A percentile compares a stretch with the other conserved stretches of the same genome.
phyloP scores from a whole-genome alignment of 2,888 invertebrate genomes.

The Rhamphomyia laevipes region DNA sequence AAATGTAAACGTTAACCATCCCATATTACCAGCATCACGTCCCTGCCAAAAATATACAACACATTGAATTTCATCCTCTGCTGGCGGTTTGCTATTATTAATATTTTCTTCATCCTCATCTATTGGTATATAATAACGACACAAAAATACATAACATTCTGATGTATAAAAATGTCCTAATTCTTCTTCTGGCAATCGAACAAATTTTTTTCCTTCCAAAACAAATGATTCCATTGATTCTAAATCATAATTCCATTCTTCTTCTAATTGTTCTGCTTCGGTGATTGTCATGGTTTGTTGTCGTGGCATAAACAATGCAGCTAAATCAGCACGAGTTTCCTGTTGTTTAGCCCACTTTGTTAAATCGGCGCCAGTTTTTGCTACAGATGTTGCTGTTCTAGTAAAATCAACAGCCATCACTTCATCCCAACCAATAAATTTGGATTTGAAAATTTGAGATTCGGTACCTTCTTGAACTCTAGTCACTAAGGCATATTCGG shows the following conservation, averaged over 20 bases:
- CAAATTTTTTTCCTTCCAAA: conserved; percentile 92
- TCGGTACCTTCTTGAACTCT: conserved; percentile 87
- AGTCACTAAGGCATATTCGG: conserved; percentile 77
- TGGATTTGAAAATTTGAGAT: conserved; percentile 89
- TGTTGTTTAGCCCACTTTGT: conserved; percentile 83
- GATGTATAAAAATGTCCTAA: conserved; percentile 80
- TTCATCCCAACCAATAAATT: conserved; percentile 97
- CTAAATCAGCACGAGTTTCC: conserved; percentile 85
- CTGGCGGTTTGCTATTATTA: conserved; percentile 26
- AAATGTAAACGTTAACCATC: conserved; percentile 98
- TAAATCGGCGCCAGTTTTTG: conserved; percentile 90
- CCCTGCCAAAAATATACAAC: conserved; percentile 99
- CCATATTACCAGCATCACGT: conserved; percentile 94
- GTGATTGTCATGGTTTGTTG: conserved; percentile 75
- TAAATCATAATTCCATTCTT: conserved; percentile 97
- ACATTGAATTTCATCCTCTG: conserved; percentile 58
- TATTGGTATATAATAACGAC: conserved; percentile 80
- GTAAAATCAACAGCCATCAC: conserved; percentile 99
- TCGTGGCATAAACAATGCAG: conserved; percentile 89
- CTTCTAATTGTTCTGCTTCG: conserved; percentile 79
- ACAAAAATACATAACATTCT: conserved; percentile 97
- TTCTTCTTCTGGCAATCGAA: conserved; percentile 91
- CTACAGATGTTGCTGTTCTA: conserved; percentile 92
- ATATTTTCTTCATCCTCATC: conserved; percentile 44
- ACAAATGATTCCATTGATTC: conserved; percentile 98